Percentiles rank a stretch among this genome's conserved stretches.
These are phyloP conservation scores for Ptilodon capucinus DNA, from an alignment of 2,888 invertebrate genomes.

Conservation along the genomic window DNA sequence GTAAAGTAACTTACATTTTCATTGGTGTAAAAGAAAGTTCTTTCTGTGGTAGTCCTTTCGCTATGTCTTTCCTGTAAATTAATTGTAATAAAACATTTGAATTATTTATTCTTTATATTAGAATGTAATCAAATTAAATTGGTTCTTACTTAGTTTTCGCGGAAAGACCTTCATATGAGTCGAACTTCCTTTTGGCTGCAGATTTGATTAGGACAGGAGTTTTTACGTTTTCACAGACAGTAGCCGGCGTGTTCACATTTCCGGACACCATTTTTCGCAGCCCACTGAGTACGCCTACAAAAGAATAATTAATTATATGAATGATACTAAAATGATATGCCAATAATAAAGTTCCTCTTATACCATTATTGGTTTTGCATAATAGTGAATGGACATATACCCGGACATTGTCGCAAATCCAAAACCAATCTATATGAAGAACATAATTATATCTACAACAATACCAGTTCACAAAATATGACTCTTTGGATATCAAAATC, in stretches of 20 bases:
- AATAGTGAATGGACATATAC: no score
- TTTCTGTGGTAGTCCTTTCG: conserved; percentile 83
- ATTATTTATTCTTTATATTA: no score
- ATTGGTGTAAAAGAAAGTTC: conserved; percentile 82
- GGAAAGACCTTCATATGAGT: conserved; percentile 82
- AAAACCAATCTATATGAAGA: no score
- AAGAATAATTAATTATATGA: no score
- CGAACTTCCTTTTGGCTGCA: conserved; percentile 86
- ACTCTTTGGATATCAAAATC: no score
- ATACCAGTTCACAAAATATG: no score
- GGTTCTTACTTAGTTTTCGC: conserved; percentile 85
- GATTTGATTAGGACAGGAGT: conserved; percentile 85
- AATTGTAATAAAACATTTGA: conserved; percentile 7
- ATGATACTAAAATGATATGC: no score
- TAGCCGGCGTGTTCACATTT: conserved; percentile 78
- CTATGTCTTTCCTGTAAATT: conserved; percentile 84
- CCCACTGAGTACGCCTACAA: conserved; percentile 88
- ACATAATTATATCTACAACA: no score
- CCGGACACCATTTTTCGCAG: conserved; percentile 90
- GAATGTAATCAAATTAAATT: no score
- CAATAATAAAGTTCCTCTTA: no score
- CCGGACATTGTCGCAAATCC: no score
- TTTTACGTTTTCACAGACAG: conserved; percentile 63
- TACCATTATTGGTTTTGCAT: no score
- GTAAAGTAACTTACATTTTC: conserved; percentile 80